Evolutionary conservation across 92 coral and sea anemone genomes (phyloP).

Genomic region (Phenganax subtilis): DNA sequence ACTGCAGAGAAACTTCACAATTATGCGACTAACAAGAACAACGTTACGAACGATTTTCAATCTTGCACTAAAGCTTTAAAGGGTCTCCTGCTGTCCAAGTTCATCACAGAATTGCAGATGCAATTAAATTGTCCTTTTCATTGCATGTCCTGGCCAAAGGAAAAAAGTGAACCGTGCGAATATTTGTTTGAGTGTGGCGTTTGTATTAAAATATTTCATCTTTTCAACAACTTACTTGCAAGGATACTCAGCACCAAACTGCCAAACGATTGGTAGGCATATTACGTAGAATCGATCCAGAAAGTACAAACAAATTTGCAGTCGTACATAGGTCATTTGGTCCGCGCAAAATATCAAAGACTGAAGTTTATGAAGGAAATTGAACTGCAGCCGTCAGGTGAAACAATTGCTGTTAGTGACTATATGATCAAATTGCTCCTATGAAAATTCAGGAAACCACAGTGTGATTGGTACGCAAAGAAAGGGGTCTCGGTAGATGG

Average conservation of each 20-base stretch:
- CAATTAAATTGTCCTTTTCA: constrained; percentile 10
- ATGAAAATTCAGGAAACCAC: constrained; percentile 44
- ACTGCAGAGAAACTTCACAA: not conserved
- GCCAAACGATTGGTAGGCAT: not conserved
- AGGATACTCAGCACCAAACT: not conserved
- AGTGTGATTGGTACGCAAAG: constrained; percentile 41
- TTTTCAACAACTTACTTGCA: constrained; percentile 24
- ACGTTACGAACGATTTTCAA: not conserved
- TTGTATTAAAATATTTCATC: constrained; percentile 16
- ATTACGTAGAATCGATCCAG: not conserved
- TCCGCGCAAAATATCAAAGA: constrained; percentile 40
- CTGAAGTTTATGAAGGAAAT: constrained; percentile 30
- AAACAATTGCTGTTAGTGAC: constrained; percentile 50
- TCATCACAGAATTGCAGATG: not conserved
- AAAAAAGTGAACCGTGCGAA: not conserved
- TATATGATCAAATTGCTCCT: constrained; percentile 46
- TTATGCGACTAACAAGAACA: not conserved
- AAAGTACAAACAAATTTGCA: constrained; percentile 25
- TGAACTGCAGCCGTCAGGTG: constrained; percentile 26
- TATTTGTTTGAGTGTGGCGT: not conserved
- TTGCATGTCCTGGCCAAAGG: constrained; percentile 2
- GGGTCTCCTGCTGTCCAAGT: constrained; percentile 14
- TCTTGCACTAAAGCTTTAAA: not conserved
- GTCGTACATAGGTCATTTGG: constrained; percentile 36
- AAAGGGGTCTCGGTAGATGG: constrained; percentile 45